Conservation (phyloP, 2,113 vertebrate species). For the Rhodinocichla rosea region DNA sequence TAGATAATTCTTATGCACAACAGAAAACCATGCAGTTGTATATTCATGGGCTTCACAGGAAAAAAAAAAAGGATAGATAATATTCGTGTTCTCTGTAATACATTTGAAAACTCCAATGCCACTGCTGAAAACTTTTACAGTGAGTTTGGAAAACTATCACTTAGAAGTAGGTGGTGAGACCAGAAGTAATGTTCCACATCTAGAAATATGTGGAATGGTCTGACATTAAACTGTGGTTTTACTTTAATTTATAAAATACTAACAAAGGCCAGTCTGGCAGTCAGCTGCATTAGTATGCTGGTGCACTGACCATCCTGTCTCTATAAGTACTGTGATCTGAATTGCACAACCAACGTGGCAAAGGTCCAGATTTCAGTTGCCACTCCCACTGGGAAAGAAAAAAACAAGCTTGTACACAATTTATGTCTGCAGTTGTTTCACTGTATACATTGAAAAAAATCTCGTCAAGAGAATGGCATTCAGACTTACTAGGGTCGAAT, state of each 20-base stretch:
- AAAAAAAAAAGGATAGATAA: neutral
- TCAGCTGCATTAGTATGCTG: slow-evolving; percentile 61
- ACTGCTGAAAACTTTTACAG: neutral
- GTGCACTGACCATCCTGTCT: slow-evolving; percentile 44
- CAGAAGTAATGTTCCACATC: neutral
- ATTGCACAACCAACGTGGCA: slow-evolving; percentile 61
- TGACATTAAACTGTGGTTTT: neutral
- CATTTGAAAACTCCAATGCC: neutral
- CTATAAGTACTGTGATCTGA: slow-evolving; percentile 65
- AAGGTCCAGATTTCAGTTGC: slow-evolving; percentile 56
- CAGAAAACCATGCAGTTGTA: neutral
- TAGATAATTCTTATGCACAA: neutral
- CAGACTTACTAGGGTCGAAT: neutral
- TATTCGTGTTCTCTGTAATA: neutral
- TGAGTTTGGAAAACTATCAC: neutral
- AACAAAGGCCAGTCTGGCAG: slow-evolving; percentile 20
- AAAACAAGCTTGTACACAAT: neutral
- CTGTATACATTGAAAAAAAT: neutral
- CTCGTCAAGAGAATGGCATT: neutral
- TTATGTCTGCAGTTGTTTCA: slow-evolving; percentile 39
- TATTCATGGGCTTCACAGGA: neutral
- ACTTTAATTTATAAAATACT: slow-evolving; percentile 25
- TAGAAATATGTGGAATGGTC: neutral
- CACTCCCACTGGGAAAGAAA: slow-evolving; percentile 33
- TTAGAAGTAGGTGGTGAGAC: neutral